Percentiles rank a stretch among this genome's conserved stretches.
Conservation (phyloP, 2,888 invertebrate species). For the Polyploca ridens region DNA sequence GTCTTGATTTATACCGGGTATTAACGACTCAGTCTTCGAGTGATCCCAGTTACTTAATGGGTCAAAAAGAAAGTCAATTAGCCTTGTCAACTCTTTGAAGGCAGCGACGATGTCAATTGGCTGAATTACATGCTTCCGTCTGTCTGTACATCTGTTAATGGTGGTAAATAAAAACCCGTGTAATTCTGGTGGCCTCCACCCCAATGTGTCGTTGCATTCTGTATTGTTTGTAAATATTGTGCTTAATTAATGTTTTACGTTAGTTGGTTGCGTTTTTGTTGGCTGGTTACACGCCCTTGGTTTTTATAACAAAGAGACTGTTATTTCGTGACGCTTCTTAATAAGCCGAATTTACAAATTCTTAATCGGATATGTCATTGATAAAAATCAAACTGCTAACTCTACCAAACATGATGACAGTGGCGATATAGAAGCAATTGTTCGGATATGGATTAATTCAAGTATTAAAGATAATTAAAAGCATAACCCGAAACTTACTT, state of each 20-base stretch:
- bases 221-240: constrained; percentile 29
- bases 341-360: neutral
- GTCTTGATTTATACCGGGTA: neutral
- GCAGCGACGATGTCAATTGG: constrained; percentile 49
- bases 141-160: constrained; percentile 28
- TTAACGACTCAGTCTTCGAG: constrained; percentile 16
- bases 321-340: neutral
- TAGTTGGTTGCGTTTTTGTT: constrained; percentile 3
- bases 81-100: constrained; percentile 38
- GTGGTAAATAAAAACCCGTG: constrained; percentile 19
- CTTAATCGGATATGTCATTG: neutral
- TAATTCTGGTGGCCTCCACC: constrained; percentile 34
- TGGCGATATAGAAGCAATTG: neutral
- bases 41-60: constrained; percentile 18
- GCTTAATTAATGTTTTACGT: constrained; percentile 16
- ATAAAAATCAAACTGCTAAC: neutral
- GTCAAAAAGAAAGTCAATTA: constrained; percentile 50
- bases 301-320: constrained; percentile 1
- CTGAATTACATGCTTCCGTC: constrained; percentile 49
- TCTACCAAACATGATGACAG: neutral
- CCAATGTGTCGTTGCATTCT: constrained; percentile 24
- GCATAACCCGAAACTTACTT: neutral
- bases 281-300: constrained; percentile 9
- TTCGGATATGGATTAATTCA: neutral
- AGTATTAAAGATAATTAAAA: neutral